Evolutionary conservation across 1,140 invertebrate species (phyloP).

Genomic region (Metaphire vulgaris): DNA sequence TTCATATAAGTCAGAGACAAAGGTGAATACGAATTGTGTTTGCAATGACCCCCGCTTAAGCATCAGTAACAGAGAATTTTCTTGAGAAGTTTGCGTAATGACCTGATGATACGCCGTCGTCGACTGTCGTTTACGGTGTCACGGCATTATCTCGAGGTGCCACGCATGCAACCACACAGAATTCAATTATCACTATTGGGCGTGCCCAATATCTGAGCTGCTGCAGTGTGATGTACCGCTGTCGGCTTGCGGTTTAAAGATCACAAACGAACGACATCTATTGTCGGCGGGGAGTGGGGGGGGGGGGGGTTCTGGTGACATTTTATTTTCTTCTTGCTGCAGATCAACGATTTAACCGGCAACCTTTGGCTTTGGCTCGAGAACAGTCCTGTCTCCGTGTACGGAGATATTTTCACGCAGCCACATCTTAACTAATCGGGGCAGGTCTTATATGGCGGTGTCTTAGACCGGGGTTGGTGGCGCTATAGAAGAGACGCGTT

Average conservation of each 20-base stretch:
- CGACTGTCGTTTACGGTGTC: no score
- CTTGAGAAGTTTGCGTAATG: no score
- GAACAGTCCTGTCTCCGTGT: neutral
- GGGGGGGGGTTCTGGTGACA: neutral
- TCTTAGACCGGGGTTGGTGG: neutral
- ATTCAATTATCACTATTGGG: neutral
- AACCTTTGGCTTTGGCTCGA: neutral
- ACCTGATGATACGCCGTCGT: no score
- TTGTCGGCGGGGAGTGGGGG: no score
- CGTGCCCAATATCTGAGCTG: neutral
- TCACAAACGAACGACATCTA: neutral
- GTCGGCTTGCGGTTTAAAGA: neutral
- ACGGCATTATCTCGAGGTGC: no score
- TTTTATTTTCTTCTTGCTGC: neutral
- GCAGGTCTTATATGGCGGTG: neutral
- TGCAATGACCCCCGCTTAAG: no score
- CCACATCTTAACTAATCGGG: neutral
- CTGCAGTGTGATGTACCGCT: neutral
- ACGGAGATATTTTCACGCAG: neutral
- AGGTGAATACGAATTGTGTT: no score
- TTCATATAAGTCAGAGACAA: no score
- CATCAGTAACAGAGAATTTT: no score
- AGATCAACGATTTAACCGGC: neutral
- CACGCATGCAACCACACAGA: neutral
- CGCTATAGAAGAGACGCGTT: neutral